Conservation (phyloP, 2,797 vertebrate species). For the Acrossocheilus wenchowensis region DNA sequence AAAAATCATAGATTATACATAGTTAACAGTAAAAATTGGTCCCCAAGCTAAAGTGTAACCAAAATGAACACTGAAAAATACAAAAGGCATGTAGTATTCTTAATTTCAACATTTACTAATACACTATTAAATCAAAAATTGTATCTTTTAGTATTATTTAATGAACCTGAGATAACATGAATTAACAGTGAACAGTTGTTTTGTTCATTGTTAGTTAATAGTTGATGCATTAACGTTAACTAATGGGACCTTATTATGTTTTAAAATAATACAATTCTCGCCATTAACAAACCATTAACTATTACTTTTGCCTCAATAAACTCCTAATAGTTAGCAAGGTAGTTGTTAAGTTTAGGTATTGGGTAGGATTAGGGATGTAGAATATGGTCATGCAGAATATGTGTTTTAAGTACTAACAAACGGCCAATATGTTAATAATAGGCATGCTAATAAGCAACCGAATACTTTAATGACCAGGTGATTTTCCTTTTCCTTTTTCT, state of each 20-base stretch:
- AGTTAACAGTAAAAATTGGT: not conserved
- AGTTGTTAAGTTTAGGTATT: not conserved
- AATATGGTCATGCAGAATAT: not conserved
- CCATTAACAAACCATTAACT: too few relatives aligned
- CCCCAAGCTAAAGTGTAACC: not conserved
- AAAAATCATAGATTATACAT: not conserved
- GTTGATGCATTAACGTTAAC: not conserved
- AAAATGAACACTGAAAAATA: not conserved
- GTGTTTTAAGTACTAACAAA: not conserved
- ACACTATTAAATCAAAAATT: not conserved
- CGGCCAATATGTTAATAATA: not conserved
- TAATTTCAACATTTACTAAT: not conserved
- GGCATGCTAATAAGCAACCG: not conserved
- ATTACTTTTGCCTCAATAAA: not conserved
- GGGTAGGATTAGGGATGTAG: not conserved
- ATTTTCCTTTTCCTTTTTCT: too few relatives aligned
- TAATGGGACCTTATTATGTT: not conserved
- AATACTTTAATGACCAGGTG: too few relatives aligned
- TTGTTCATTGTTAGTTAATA: not conserved
- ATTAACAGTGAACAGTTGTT: not conserved
- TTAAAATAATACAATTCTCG: not conserved
- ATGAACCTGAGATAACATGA: not conserved
- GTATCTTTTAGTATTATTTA: not conserved
- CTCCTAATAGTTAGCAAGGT: not conserved
- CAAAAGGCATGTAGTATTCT: not conserved